phyloP scores from a whole-genome alignment of 2,113 vertebrate species.

The Catharus bicknelli region DNA sequence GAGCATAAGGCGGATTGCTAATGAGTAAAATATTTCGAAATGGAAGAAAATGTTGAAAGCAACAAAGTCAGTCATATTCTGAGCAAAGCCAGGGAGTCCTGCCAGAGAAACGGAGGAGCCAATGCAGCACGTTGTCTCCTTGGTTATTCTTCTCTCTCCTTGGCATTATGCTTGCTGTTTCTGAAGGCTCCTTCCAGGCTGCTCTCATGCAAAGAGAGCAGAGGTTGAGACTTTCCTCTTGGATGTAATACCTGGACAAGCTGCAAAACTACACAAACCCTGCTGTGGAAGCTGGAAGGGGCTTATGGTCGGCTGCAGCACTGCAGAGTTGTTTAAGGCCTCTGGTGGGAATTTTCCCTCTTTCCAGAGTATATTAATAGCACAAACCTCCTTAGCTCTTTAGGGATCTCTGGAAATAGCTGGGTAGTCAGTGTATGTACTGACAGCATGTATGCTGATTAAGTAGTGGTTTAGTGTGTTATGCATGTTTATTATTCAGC shows the following conservation, averaged over 20 bases:
- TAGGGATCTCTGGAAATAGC: not conserved
- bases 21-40: conserved; percentile 69
- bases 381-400: conserved; percentile 16
- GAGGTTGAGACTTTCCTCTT: not conserved
- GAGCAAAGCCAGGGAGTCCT: conserved; percentile 62
- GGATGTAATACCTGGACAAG: not conserved
- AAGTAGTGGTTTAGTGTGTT: not conserved
- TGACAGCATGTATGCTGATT: not conserved
- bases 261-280: not conserved
- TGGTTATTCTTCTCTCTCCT: conserved; percentile 51
- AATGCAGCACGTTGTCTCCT: conserved; percentile 54
- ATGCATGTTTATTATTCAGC: not conserved
- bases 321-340: not conserved
- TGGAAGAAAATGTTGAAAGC: conserved; percentile 67
- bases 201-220: not conserved
- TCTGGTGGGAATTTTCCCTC: conserved; percentile 6
- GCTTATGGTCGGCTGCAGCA: not conserved
- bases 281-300: not conserved
- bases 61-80: conserved; percentile 63
- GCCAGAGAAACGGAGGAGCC: conserved; percentile 53
- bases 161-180: conserved; percentile 38
- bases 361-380: conserved; percentile 14
- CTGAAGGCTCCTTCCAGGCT: conserved; percentile 37
- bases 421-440: not conserved
- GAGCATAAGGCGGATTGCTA: conserved; percentile 64